A percentile compares a stretch with the other conserved stretches of the same genome.
Evolutionary conservation across 1,140 invertebrate genomes (phyloP).

Genomic region (Bursaphelenchus mucronatus): DNA sequence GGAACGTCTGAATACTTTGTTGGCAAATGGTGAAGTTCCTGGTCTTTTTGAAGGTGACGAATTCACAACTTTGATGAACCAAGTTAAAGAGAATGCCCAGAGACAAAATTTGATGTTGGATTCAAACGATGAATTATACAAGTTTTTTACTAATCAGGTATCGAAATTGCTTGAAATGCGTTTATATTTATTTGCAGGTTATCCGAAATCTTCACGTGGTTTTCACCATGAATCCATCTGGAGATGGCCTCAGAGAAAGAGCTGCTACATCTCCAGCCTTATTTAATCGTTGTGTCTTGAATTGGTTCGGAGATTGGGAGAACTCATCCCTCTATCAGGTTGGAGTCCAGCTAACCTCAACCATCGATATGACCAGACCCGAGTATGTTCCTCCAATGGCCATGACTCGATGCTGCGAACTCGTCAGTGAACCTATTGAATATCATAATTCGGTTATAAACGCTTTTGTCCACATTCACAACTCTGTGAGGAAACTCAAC

Average conservation of each 20-base stretch:
- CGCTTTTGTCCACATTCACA: conserved; percentile 95
- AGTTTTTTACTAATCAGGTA: conserved; percentile 85
- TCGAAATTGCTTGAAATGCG: background rate
- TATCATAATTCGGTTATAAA: conserved; percentile 89
- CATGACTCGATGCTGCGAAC: conserved; percentile 59
- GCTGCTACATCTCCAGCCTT: conserved; percentile 96
- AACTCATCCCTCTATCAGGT: conserved; percentile 92
- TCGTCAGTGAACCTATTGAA: conserved; percentile 74
- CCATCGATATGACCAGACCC: conserved; percentile 66
- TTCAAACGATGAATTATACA: conserved; percentile 95
- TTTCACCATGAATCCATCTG: conserved; percentile 99
- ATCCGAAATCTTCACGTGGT: conserved; percentile 99
- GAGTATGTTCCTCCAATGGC: conserved; percentile 56
- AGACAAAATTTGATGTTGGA: conserved; percentile 96
- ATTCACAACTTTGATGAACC: conserved; percentile 96
- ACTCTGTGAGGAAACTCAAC: conserved; percentile 90
- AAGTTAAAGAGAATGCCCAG: conserved; percentile 97
- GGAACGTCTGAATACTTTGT: conserved; percentile 95
- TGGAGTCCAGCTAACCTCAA: conserved; percentile 66
- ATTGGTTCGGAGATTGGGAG: conserved; percentile 99
- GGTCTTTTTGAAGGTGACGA: conserved; percentile 76
- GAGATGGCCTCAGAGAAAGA: conserved; percentile 92
- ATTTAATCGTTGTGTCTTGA: conserved; percentile 97
- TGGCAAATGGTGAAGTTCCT: conserved; percentile 97
- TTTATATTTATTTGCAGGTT: conserved; percentile 69